A percentile compares a stretch with the other conserved stretches of the same genome.
phyloP scores from a whole-genome alignment of 2,797 vertebrate species.

The Oceanodroma leucorhoa region DNA sequence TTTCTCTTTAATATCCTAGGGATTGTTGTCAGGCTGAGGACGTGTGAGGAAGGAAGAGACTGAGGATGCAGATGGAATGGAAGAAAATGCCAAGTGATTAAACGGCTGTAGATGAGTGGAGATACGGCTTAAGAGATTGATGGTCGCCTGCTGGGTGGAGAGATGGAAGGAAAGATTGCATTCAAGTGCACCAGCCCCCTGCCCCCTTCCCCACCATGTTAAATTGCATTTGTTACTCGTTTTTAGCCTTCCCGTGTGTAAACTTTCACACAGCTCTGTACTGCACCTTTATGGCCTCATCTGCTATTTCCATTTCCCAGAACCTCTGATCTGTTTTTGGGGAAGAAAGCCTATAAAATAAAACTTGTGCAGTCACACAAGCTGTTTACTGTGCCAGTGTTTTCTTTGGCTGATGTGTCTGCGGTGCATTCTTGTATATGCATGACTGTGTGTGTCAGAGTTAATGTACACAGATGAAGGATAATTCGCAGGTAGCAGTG shows the following conservation, averaged over 20 bases:
- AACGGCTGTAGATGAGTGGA: conserved; percentile 12
- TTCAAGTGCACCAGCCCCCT: neutral
- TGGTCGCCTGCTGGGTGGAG: neutral
- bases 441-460: neutral
- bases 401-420: neutral
- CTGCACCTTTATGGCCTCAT: neutral
- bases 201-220: neutral
- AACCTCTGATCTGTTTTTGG: neutral
- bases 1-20: conserved; percentile 49
- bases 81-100: conserved; percentile 42
- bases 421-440: rapidly evolving
- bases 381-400: neutral
- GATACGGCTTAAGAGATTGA: conserved; percentile 43
- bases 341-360: neutral
- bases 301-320: neutral
- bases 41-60: neutral
- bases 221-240: neutral
- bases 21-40: conserved; percentile 42
- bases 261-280: neutral
- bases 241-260: neutral
- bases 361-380: neutral
- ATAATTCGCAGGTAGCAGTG: neutral
- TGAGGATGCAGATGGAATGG: conserved; percentile 36
- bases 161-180: conserved; percentile 13
- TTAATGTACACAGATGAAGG: neutral